Evolutionary conservation across 1,140 invertebrate genomes (phyloP).

Genomic region (Lanistes nyassanus): DNA sequence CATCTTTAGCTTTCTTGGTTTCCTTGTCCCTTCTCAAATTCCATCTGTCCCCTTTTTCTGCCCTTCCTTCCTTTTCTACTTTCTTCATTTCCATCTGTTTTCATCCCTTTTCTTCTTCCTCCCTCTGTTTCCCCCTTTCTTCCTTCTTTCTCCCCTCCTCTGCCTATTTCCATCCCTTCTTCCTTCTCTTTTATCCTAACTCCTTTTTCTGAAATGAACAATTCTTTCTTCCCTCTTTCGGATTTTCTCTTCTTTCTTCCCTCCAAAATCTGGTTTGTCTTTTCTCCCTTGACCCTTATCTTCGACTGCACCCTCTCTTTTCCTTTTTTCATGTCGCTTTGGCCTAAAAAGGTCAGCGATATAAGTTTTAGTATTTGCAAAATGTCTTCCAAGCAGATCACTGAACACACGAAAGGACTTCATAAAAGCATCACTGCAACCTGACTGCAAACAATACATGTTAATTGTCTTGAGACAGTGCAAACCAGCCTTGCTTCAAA

Average conservation of each 20-base stretch:
- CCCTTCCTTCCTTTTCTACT: neutral
- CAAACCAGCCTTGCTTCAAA: too few species aligned
- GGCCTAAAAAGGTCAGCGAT: neutral
- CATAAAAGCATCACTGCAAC: too few species aligned
- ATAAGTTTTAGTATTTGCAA: neutral
- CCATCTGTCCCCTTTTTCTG: neutral
- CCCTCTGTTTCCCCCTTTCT: slow-evolving; percentile 1
- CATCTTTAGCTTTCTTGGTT: neutral
- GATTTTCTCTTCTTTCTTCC: neutral
- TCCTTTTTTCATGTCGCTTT: slow-evolving; percentile 4
- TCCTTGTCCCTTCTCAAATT: too few species aligned
- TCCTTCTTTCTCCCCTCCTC: neutral
- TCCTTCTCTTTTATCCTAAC: neutral
- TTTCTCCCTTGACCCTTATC: neutral
- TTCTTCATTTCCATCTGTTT: neutral
- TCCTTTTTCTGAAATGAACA: neutral
- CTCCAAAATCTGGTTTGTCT: neutral
- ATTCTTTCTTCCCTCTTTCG: neutral
- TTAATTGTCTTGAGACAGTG: too few species aligned
- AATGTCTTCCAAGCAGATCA: neutral
- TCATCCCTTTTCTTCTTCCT: neutral
- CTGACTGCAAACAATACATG: too few species aligned
- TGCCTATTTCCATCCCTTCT: neutral
- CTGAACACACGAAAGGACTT: neutral
- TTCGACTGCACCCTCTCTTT: neutral